These are phyloP conservation scores for Brassicogethes aeneus DNA, from an alignment of 2,888 invertebrate genomes.

Conservation along the genomic window DNA sequence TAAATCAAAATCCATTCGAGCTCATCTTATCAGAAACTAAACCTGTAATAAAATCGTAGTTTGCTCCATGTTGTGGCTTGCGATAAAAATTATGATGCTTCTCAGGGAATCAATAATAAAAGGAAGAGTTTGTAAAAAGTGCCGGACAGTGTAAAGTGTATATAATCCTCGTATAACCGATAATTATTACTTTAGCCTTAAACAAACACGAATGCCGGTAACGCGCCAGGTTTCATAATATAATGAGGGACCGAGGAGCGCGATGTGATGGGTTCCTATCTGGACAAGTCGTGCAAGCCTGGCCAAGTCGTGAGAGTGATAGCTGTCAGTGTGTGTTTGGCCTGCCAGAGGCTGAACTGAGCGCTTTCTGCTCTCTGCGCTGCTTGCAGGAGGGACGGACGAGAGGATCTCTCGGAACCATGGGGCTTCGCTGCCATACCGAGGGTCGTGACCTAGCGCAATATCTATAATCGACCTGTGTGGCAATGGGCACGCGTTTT, in stretches of 20 bases:
- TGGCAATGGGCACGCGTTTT: constrained; percentile 22
- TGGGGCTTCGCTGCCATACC: constrained; percentile 10
- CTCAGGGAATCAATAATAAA: too few species aligned
- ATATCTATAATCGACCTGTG: constrained; percentile 18
- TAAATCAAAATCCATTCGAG: too few species aligned
- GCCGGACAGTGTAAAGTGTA: constrained; percentile 11
- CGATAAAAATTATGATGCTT: too few species aligned
- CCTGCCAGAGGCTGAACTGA: constrained; percentile 14
- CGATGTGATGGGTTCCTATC: constrained; percentile 21
- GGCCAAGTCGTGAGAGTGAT: constrained; percentile 34
- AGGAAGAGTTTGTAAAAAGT: too few species aligned
- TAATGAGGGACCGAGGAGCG: too few species aligned
- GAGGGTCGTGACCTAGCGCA: constrained; percentile 23
- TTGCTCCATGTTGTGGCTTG: too few species aligned
- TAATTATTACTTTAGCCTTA: constrained; percentile 30
- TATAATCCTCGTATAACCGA: constrained; percentile 16
- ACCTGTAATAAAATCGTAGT: too few species aligned
- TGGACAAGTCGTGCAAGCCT: constrained; percentile 23
- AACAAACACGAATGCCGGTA: constrained; percentile 34
- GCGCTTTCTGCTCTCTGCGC: too few species aligned
- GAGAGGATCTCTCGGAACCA: constrained; percentile 11
- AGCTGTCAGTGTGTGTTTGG: constrained; percentile 31
- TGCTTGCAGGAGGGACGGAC: constrained; percentile 11
- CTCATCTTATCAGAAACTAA: too few species aligned
- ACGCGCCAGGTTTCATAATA: constrained; percentile 26